Evolutionary conservation across 2,113 vertebrate species (phyloP).

Genomic region (Chaetodon trifascialis): DNA sequence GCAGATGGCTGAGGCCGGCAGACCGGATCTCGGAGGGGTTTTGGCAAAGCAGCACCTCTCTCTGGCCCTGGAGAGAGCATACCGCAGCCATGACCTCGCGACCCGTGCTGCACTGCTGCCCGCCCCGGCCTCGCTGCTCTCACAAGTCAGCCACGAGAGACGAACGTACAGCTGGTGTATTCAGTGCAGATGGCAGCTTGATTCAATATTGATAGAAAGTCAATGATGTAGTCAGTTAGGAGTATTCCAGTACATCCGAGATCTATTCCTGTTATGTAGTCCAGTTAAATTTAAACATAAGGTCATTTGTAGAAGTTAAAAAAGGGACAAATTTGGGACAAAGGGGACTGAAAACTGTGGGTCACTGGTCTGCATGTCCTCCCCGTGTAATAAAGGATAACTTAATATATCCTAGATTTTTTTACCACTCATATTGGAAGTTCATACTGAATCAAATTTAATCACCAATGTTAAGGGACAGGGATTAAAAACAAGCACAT

Average conservation of each 20-base stretch:
- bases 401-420: no score
- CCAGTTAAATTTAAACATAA: background rate
- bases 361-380: no score
- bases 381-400: no score
- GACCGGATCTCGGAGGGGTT: conserved; percentile 77
- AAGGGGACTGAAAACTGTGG: no score
- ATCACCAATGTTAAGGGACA: background rate
- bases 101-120: conserved; percentile 60
- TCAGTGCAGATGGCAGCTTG: conserved; percentile 44
- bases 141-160: conserved; percentile 59
- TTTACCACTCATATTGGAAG: background rate
- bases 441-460: background rate
- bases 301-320: background rate
- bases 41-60: conserved; percentile 73
- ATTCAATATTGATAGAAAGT: conserved; percentile 56
- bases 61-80: conserved; percentile 69
- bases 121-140: conserved; percentile 34
- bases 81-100: conserved; percentile 71
- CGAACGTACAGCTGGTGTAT: conserved; percentile 51
- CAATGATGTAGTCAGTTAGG: background rate
- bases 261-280: conserved; percentile 1
- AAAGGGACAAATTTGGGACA: background rate
- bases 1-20: conserved; percentile 77
- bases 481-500: background rate
- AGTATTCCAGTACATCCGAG: conserved; percentile 1